phyloP scores from a whole-genome alignment of 2,113 vertebrate genomes.

The Aythya baeri region DNA sequence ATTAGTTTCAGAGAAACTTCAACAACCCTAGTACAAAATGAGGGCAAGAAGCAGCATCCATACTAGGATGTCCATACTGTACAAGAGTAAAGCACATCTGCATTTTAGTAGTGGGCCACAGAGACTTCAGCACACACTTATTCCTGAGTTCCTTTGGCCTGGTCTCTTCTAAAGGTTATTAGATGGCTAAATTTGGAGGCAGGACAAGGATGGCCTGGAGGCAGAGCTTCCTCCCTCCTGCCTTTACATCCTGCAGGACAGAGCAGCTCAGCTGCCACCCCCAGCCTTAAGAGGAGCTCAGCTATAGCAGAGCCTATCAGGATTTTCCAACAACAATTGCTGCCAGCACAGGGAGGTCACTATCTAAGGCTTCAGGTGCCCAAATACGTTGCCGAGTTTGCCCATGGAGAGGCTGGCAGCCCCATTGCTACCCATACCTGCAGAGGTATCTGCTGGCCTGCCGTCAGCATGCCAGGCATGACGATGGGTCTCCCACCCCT shows the following conservation, averaged over 20 bases:
- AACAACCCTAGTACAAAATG: background rate
- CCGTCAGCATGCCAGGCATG: rapidly evolving
- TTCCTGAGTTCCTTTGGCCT: background rate
- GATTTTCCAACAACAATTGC: background rate
- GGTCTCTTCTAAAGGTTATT: background rate
- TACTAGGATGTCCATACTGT: background rate
- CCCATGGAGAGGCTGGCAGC: background rate
- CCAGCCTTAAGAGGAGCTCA: background rate
- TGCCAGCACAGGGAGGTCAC: background rate
- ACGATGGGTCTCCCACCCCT: background rate
- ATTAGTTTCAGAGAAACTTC: background rate
- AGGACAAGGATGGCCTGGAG: rapidly evolving
- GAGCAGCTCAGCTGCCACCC: background rate
- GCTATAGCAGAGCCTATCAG: background rate
- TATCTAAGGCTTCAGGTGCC: background rate
- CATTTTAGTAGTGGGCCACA: background rate
- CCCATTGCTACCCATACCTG: rapidly evolving
- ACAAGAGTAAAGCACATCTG: background rate
- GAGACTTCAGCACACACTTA: background rate
- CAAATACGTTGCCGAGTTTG: background rate
- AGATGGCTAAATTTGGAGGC: background rate
- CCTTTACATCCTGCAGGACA: background rate
- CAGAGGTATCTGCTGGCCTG: background rate
- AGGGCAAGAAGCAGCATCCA: background rate
- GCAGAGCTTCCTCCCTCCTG: background rate